A percentile compares a stretch with the other conserved stretches of the same genome.
Evolutionary conservation across 2,113 vertebrate species (phyloP).

Genomic region (Lontra canadensis): DNA sequence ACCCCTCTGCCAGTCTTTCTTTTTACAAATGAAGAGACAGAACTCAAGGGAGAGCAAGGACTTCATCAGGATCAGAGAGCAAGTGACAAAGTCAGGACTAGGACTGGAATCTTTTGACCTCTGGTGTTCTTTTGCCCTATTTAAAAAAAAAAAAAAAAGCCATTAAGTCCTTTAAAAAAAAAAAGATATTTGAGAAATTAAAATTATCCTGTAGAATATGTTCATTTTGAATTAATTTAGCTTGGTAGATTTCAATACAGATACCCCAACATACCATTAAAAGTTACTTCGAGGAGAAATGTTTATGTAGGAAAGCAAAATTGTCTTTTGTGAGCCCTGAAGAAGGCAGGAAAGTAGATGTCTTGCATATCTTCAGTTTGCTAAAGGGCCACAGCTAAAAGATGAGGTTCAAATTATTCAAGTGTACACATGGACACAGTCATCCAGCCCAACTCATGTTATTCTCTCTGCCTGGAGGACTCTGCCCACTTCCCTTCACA

Average conservation of each 20-base stretch:
- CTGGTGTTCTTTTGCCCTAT: not conserved
- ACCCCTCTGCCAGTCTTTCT: not conserved
- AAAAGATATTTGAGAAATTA: not conserved
- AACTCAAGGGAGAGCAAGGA: not conserved
- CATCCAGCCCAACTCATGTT: not conserved
- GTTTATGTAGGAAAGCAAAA: not conserved
- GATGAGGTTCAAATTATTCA: not conserved
- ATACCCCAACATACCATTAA: not conserved
- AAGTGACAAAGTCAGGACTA: not conserved
- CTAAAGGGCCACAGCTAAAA: not conserved
- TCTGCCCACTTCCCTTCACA: not conserved
- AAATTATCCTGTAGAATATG: not conserved
- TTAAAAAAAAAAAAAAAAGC: not conserved
- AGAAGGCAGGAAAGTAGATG: not conserved
- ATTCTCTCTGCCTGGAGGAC: not conserved
- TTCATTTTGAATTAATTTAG: slow-evolving; percentile 17
- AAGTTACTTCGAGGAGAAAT: not conserved
- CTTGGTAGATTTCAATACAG: not conserved
- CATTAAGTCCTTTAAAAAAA: not conserved
- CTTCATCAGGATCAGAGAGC: not conserved
- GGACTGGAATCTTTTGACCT: not conserved
- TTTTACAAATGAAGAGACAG: not conserved
- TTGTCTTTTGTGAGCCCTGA: not conserved
- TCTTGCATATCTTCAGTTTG: not conserved
- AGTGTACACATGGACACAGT: not conserved